Conservation (phyloP, 2,888 invertebrate genomes). For the Pogonocherus hispidulus region DNA sequence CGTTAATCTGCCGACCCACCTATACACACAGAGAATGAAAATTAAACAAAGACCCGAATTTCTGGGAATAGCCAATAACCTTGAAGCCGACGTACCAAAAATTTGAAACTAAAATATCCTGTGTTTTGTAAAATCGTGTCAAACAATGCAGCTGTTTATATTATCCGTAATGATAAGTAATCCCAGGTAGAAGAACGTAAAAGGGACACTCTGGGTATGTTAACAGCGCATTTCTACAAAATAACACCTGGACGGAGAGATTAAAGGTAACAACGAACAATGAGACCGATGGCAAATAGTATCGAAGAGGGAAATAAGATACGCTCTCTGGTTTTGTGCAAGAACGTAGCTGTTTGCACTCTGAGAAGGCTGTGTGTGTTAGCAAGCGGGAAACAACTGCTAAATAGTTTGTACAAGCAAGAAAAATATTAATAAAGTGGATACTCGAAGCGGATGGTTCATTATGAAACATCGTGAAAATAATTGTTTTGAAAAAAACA, state of each 20-base stretch:
- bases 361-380: conserved; percentile 9
- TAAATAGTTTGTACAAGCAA: background rate
- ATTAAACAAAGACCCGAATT: conserved; percentile 36
- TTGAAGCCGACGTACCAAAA: conserved; percentile 45
- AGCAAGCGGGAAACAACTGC: background rate
- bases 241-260: conserved; percentile 54
- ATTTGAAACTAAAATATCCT: conserved; percentile 52
- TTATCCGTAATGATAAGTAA: conserved; percentile 62
- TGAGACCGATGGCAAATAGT: conserved; percentile 41
- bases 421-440: no score
- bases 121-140: conserved; percentile 58
- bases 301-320: conserved; percentile 40
- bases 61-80: conserved; percentile 40
- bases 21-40: no score
- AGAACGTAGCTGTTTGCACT: conserved; percentile 13
- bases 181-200: conserved; percentile 59
- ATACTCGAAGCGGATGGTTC: no score
- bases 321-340: conserved; percentile 33
- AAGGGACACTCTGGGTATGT: conserved; percentile 48
- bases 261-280: conserved; percentile 53
- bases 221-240: conserved; percentile 54
- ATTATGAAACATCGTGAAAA: no score
- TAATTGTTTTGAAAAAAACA: no score
- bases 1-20: conserved; percentile 14
- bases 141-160: conserved; percentile 63